Evolutionary conservation across 2,888 invertebrate genomes (phyloP), one percentile per base, ranked within the genome.

Genomic region (Plemyria rubiginata): DNA sequence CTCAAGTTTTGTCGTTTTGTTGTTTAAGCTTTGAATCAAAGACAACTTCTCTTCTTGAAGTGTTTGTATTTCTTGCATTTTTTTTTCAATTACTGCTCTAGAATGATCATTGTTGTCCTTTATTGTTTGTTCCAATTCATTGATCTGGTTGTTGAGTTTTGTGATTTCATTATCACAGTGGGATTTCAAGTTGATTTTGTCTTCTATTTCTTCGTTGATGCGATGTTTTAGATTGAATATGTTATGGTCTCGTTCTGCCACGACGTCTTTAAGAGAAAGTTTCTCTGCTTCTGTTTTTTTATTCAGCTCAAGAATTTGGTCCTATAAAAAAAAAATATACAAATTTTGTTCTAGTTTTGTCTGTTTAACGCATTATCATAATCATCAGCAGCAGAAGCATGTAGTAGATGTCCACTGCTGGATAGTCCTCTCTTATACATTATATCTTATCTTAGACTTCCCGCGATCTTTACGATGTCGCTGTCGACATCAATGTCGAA

Each of bases 41-140:
- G 84, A 84, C 2, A 87, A 41, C 71, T 90, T 90, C 56, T 90
- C 89, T 73, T 90, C 88, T 65, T 90, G 87, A 41, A 90, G 70
- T 13, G 74, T 84, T 78, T 88, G 76, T 65, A 90, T 87, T 67
- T 92, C 89, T 54, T 79, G 70, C 70, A 84, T 76, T 62, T 88
- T 88, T 5, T 78, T 74, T 55, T 89, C 84, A 66, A 88, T 82
- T 12, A 78, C 72, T 53, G 70, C 61, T 59, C 78, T 80, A 3
- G 81, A 82, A 64, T 78, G 78, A 54, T 86, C 82, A 57, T 71
- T 77, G 48, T 81, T 84, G 40, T 85, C 82, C 71, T 79, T 85
- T 9, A 89, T 66, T 49, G 80, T 84, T 64, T 85, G 88, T 66
- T 87, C 87, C 16, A 90, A 67, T 77, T 90, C 89, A 75, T 84